Evolutionary conservation across 1,140 invertebrate genomes (phyloP), one percentile per base, ranked within the genome.

Genomic region (Halesus radiatus): DNA sequence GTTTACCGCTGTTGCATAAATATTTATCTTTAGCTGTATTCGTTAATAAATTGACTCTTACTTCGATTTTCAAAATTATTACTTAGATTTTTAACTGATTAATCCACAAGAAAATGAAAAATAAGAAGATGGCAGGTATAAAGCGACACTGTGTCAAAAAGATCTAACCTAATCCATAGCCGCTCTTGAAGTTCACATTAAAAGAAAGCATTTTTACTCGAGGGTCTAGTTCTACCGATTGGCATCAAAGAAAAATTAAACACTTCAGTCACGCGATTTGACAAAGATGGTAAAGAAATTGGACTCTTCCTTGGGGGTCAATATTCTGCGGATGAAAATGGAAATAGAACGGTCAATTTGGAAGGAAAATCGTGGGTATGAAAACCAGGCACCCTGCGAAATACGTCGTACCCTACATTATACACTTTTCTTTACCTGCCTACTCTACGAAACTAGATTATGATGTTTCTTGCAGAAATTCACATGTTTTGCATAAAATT

Each of bases 221-320:
- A 8, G 37, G 8, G 37, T 45, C 37, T 10, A 8, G 37, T 45
- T 45, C 37, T 45, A 29, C 2, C 0, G 37, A 45, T 45, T 45
- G 37, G 37, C 37, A 45, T 45, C 37, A 45, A 45, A 10, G 62
- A 15, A 72, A 72, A 72, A 72, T 54, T 52, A 72, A 52, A 52
- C 10, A 72, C 68, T 16, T 52, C 13, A 53, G 45, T 72, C 68
- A 72, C 50, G 45, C 68, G 68, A 72, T 72, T 72, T 29, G 68
- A 18, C 22, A 52, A 23, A 72, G n/a, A 52, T 53, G 22, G 10
- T 72, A 26, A 7, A 72, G 26, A 53, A 72, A 18, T 53, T 72
- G 68, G 68, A 72, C 45, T 66, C 45, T 52, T 22, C 68, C 68
- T 54, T 23, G 22, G 37, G 37, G 16, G 64, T 68, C 15, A 32